Evolutionary conservation across 2,113 vertebrate genomes (phyloP).

Genomic region (Notechis scutatus): DNA sequence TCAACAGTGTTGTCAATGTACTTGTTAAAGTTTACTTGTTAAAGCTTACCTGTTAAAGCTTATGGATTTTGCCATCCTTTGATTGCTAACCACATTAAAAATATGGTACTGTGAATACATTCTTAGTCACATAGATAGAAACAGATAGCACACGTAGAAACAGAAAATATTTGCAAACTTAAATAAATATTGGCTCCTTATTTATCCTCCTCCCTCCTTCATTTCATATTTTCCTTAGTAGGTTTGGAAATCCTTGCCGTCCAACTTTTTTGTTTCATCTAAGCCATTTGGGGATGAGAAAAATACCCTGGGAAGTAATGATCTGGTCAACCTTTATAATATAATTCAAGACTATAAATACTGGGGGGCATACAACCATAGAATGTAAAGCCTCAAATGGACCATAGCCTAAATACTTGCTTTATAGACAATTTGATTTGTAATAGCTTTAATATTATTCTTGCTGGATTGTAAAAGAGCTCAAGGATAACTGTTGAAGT

Average conservation of each 20-base stretch:
- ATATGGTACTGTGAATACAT: neutral
- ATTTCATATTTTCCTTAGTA: neutral
- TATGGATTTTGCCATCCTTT: neutral
- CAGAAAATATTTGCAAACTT: neutral
- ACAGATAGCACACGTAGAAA: neutral
- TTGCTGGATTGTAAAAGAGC: neutral
- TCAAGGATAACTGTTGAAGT: neutral
- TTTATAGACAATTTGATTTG: neutral
- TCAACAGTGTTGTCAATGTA: neutral
- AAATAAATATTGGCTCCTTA: neutral
- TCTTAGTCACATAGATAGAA: neutral
- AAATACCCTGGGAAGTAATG: neutral
- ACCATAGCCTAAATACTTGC: neutral
- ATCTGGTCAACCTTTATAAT: neutral
- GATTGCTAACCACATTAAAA: neutral
- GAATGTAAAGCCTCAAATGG: neutral
- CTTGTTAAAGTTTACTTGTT: neutral
- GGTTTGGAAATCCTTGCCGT: neutral
- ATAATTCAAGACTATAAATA: neutral
- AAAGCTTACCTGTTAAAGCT: neutral
- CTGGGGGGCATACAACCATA: neutral
- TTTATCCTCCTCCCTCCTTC: neutral
- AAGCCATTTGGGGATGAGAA: neutral
- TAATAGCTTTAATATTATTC: neutral
- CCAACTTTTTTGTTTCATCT: neutral